Base-by-base conservation (phyloP, 2,113 vertebrate genomes). In the Cisticola juncidis region DNA sequence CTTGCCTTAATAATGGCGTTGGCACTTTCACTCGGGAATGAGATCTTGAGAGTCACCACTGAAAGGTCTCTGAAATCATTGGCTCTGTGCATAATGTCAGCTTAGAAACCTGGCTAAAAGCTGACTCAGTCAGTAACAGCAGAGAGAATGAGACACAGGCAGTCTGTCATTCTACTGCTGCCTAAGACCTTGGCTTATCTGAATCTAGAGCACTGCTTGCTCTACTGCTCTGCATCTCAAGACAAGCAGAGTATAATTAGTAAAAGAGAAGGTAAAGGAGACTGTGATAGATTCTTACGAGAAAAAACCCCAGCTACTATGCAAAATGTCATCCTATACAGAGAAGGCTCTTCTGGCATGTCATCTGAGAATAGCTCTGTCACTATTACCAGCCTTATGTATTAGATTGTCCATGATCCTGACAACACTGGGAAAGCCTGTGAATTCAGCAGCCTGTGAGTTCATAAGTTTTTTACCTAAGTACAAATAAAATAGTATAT, bases 1-100 rank as follows among this genome's bases (percentile, higher is more conserved):
- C 6, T 20, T 50, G 19, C 5, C 54, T 78, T 48, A 33, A 6
- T 42, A 54, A 65, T 7, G 3, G 11, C 4, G 7, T 48, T 77
- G n/a, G 28, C 40, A 57, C 31, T 53, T 57, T 5, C 0, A 0
- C 6, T 51, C 9, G 44, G 5, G 9, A 85, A 22, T 60, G 56
- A 72, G 17, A 35, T 71, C 33, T 25, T 68, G 20, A n/a, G 17
- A 86, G 17, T 80, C 22, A 61, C 16, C 12, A 14, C 38, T 42
- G 35, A 48, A 88, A 88, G 9, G 26, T 36, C 19, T 56, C 61
- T 58, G 71, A 86, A 88, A 47, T 76, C 8, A 38, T 31, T 8
- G 1, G 1, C 9, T 79, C 22, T 58, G 4, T 48, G 5, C 11
- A 3, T 18, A 82, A 4, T 25, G 10, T 20, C 47, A 71, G 9